A percentile compares a stretch with the other conserved stretches of the same genome.
These are phyloP conservation scores for Aplysia californica DNA, from an alignment of 1,140 invertebrate genomes.

Conservation along the genomic window DNA sequence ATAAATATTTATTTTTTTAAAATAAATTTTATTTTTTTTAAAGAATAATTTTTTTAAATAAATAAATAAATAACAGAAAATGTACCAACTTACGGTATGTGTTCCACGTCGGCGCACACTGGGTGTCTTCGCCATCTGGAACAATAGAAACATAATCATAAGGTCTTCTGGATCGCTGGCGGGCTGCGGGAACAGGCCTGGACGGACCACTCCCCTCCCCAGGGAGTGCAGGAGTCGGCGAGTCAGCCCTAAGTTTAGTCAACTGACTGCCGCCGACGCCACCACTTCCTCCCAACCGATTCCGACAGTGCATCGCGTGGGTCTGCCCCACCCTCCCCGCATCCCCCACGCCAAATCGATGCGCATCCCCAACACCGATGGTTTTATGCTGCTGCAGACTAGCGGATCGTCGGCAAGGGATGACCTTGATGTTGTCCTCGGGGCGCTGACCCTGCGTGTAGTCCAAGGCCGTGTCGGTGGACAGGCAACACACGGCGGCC, in stretches of 20 bases:
- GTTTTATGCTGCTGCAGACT: constrained; percentile 18
- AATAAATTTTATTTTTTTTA: too few species aligned
- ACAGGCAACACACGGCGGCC: not conserved
- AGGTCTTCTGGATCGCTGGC: constrained; percentile 2
- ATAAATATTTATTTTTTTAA: too few species aligned
- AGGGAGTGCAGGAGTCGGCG: too few species aligned
- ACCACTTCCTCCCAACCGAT: too few species aligned
- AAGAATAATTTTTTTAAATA: too few species aligned
- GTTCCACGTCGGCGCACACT: constrained; percentile 25
- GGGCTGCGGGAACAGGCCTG: not conserved
- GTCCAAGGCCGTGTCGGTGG: constrained; percentile 13
- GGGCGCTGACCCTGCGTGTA: constrained; percentile 13
- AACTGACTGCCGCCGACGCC: not conserved
- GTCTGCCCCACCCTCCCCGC: too few species aligned
- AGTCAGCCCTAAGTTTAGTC: too few species aligned
- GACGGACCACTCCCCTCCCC: too few species aligned
- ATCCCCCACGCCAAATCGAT: too few species aligned
- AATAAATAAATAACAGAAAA: too few species aligned
- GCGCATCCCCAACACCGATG: constrained; percentile 4
- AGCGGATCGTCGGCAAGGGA: constrained; percentile 9
- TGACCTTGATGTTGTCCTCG: not conserved
- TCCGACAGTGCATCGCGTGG: too few species aligned
- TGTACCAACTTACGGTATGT: constrained; percentile 19
- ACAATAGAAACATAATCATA: constrained; percentile 12
- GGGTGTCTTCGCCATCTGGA: constrained; percentile 22